Percentiles rank a stretch among this genome's conserved stretches.
phyloP scores from a whole-genome alignment of 2,797 vertebrate genomes.

The Mus minutoides region DNA sequence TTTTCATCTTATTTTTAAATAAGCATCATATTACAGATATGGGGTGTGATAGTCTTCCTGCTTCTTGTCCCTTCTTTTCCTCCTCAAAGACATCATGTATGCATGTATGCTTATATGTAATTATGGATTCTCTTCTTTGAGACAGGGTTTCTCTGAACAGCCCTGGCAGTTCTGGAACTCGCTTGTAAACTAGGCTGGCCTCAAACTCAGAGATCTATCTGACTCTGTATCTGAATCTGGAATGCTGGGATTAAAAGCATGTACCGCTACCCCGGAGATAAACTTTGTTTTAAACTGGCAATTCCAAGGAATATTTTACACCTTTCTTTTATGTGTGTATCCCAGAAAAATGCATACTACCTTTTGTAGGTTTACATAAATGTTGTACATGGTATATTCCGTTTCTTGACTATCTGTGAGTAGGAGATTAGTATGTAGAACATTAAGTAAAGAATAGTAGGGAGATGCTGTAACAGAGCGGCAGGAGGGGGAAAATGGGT shows the following conservation, averaged over 20 bases:
- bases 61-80: neutral
- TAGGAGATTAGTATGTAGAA: no score
- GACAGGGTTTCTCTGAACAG: neutral
- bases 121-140: neutral
- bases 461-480: no score
- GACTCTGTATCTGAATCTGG: neutral
- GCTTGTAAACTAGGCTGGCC: neutral
- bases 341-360: neutral
- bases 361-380: neutral
- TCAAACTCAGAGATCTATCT: neutral
- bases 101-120: no score
- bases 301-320: neutral
- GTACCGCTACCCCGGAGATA: accelerated
- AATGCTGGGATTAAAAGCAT: neutral
- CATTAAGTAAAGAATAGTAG: no score
- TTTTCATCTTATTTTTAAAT: no score
- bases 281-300: neutral
- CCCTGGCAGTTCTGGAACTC: neutral
- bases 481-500: no score
- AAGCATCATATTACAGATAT: no score
- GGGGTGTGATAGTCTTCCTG: neutral
- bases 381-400: neutral
- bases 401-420: neutral
- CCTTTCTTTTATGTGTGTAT: neutral
- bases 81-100: neutral